Conservation (phyloP, 2,113 vertebrate species). For the Odocoileus virginianus region DNA sequence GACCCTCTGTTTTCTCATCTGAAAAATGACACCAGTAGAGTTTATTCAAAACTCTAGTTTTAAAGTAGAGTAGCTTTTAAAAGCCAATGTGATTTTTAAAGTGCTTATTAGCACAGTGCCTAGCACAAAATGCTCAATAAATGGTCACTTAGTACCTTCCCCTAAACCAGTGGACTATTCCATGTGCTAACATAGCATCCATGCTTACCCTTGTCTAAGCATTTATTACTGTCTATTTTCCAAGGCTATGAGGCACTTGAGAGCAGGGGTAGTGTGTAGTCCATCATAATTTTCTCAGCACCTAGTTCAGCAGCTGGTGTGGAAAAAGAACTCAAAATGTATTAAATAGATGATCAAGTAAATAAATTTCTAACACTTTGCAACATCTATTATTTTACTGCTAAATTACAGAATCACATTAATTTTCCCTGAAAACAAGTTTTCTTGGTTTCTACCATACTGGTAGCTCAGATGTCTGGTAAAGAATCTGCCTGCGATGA, state of each 20-base stretch:
- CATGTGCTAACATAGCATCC: background rate
- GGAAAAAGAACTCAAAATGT: background rate
- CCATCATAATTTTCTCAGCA: background rate
- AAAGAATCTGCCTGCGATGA: background rate
- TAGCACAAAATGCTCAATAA: background rate
- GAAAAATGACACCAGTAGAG: background rate
- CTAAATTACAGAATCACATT: background rate
- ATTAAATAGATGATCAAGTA: background rate
- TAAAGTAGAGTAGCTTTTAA: background rate
- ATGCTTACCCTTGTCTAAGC: background rate
- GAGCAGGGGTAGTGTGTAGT: background rate
- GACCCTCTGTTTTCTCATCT: background rate
- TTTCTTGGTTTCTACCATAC: background rate
- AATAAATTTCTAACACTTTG: background rate
- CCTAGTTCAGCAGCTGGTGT: background rate
- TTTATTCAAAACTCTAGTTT: background rate
- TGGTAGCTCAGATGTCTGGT: too few relatives aligned
- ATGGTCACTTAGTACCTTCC: background rate
- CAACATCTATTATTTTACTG: background rate
- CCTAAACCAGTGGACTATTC: background rate
- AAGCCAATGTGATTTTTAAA: background rate
- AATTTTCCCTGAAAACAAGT: background rate
- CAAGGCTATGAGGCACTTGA: background rate
- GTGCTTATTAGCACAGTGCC: background rate
- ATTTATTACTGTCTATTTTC: background rate